phyloP scores from a whole-genome alignment of 1,140 invertebrate genomes.

The Drosophila teissieri region DNA sequence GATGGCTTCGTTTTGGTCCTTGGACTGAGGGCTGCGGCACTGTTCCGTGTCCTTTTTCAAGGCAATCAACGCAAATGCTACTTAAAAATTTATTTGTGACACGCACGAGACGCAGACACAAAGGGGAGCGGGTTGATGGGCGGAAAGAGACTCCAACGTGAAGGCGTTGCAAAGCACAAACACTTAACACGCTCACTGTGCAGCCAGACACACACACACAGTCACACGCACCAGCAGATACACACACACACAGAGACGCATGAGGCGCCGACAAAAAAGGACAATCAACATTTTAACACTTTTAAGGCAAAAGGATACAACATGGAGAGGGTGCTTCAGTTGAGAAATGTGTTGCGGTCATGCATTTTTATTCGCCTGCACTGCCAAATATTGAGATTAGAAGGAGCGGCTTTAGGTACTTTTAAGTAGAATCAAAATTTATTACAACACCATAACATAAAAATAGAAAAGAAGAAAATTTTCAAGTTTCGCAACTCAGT shows the following conservation, averaged over 20 bases:
- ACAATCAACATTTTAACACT: constrained; percentile 83
- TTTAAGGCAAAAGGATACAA: constrained; percentile 58
- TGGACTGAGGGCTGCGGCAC: constrained; percentile 21
- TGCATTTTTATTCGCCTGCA: constrained; percentile 68
- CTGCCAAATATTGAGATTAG: constrained; percentile 2
- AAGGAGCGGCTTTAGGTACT: no score
- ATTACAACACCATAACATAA: no score
- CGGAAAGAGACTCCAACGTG: constrained; percentile 5
- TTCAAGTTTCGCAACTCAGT: no score
- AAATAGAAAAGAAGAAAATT: no score
- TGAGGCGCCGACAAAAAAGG: constrained; percentile 64
- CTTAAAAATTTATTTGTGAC: constrained; percentile 82
- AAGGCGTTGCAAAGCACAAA: constrained; percentile 70
- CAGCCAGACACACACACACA: constrained; percentile 16
- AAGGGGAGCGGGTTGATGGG: not conserved
- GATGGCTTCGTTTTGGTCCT: constrained; percentile 32
- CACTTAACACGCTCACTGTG: constrained; percentile 48
- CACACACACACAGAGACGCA: constrained; percentile 12
- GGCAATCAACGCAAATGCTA: constrained; percentile 83
- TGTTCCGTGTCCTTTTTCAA: constrained; percentile 74
- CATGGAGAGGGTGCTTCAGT: not conserved
- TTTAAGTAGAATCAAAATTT: no score
- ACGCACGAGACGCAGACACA: constrained; percentile 67
- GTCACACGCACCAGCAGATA: constrained; percentile 16
- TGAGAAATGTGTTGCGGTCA: constrained; percentile 78